These are phyloP conservation scores for Gryllus longicercus DNA, from an alignment of 2,888 invertebrate genomes.

Conservation along the genomic window DNA sequence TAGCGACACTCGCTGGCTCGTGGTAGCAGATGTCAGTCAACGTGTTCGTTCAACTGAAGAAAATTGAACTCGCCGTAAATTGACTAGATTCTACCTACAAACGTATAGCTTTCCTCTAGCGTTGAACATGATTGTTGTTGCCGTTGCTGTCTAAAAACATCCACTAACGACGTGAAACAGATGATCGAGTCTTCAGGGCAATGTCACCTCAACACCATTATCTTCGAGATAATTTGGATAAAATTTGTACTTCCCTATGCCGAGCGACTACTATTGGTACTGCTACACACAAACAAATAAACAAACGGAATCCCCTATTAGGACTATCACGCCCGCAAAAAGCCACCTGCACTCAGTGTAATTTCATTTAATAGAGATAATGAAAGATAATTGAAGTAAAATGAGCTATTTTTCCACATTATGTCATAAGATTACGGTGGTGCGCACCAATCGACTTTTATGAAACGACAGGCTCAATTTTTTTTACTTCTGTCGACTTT, in stretches of 20 bases:
- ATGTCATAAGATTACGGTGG: background rate
- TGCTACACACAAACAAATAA: conserved; percentile 3
- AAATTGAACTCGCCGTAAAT: too few species aligned
- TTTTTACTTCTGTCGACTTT: background rate
- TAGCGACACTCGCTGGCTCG: too few species aligned
- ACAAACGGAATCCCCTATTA: conserved; percentile 3
- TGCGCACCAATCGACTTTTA: background rate
- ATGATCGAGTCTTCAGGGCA: background rate
- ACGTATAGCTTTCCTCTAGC: too few species aligned
- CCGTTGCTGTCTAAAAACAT: background rate
- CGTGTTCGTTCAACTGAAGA: too few species aligned
- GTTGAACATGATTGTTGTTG: background rate
- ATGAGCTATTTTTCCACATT: background rate
- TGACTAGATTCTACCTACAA: too few species aligned
- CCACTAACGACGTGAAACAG: background rate
- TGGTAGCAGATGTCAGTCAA: too few species aligned
- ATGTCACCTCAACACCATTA: conserved; percentile 3
- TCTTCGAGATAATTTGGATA: background rate
- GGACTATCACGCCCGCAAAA: background rate
- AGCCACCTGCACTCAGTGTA: background rate
- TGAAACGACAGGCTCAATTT: conserved; percentile 3
- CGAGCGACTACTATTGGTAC: background rate
- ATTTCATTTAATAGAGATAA: background rate
- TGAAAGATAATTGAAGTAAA: conserved; percentile 8
- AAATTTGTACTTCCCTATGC: background rate